These are phyloP conservation scores for Periophthalmus magnuspinnatus DNA, from an alignment of 2,797 vertebrate genomes.

Conservation along the genomic window DNA sequence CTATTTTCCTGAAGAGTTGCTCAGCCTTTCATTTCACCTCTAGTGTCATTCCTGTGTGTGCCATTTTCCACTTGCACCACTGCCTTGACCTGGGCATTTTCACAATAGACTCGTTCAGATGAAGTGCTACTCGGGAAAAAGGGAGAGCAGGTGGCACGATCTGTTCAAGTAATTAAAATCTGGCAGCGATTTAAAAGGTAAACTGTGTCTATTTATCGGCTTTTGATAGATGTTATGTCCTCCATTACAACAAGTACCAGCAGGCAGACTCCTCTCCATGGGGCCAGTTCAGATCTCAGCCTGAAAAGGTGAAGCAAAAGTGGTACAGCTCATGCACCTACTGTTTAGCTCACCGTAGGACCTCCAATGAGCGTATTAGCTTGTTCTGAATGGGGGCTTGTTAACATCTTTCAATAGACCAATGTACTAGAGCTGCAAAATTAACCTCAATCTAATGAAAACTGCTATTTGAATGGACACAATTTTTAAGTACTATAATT, in stretches of 20 bases:
- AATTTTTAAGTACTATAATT: too few relatives aligned
- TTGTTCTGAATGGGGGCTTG: not conserved
- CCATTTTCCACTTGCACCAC: not conserved
- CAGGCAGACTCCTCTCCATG: not conserved
- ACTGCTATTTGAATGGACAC: too few relatives aligned
- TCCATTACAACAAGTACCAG: not conserved
- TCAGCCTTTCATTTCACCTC: not conserved
- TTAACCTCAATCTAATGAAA: too few relatives aligned
- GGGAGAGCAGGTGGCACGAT: constrained; percentile 5
- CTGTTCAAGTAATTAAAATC: not conserved
- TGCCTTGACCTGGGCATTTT: constrained; percentile 5
- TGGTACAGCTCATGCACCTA: not conserved
- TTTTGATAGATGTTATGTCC: not conserved
- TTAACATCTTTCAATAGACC: not conserved
- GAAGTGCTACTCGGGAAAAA: not conserved
- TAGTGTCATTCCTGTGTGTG: not conserved
- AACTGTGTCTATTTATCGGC: not conserved
- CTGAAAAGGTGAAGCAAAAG: not conserved
- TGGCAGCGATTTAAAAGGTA: not conserved
- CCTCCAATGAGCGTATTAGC: not conserved
- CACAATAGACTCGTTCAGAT: not conserved
- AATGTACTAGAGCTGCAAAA: too few relatives aligned
- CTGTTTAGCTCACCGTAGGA: not conserved
- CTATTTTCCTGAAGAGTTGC: not conserved
- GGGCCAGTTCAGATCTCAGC: not conserved